Evolutionary conservation across 2,888 invertebrate genomes (phyloP).

Genomic region (Pammene fasciana): DNA sequence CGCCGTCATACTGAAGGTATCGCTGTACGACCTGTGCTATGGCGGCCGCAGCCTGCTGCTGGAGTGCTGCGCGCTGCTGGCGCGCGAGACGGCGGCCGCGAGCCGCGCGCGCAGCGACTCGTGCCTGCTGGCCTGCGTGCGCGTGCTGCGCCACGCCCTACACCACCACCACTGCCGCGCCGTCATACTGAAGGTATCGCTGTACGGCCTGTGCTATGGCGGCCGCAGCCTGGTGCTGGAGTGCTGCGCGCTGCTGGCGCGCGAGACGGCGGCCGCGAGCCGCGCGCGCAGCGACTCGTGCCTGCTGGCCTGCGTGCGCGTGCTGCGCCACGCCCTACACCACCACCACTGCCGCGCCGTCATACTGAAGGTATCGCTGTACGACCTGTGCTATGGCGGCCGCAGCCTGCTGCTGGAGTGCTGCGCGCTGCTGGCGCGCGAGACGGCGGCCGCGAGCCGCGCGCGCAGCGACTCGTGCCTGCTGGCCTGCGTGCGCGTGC

Average conservation of each 20-base stretch:
- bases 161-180: constrained; percentile 84
- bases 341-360: constrained; percentile 85
- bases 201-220: constrained; percentile 65
- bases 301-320: constrained; percentile 58
- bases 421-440: constrained; percentile 59
- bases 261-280: constrained; percentile 49
- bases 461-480: constrained; percentile 52
- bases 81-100: constrained; percentile 57
- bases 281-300: constrained; percentile 51
- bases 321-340: constrained; percentile 76
- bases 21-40: constrained; percentile 61
- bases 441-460: constrained; percentile 45
- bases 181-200: constrained; percentile 78
- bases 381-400: constrained; percentile 66
- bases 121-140: constrained; percentile 59
- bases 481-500: constrained; percentile 57
- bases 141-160: constrained; percentile 75
- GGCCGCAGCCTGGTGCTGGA: constrained; percentile 62
- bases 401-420: constrained; percentile 60
- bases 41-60: constrained; percentile 60
- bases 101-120: constrained; percentile 49
- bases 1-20: constrained; percentile 80
- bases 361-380: constrained; percentile 77
- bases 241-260: constrained; percentile 56
- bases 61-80: constrained; percentile 59